These are phyloP conservation scores for Megaceryle alcyon DNA, from an alignment of 2,797 vertebrate genomes.

Conservation along the genomic window DNA sequence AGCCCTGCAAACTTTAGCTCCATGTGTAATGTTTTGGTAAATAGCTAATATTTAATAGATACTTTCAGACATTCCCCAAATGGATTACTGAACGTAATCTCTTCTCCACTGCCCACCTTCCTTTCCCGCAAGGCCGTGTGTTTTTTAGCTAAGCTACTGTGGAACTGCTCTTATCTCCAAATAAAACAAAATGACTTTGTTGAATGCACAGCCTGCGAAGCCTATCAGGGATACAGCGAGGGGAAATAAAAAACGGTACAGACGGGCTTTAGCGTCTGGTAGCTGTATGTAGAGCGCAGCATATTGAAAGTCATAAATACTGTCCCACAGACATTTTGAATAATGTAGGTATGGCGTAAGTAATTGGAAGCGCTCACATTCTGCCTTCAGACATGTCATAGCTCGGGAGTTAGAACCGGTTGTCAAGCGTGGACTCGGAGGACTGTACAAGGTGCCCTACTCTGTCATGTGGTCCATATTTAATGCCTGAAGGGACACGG, in stretches of 20 bases:
- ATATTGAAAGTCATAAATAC: slow-evolving; percentile 3
- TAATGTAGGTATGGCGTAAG: slow-evolving; percentile 66
- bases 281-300: slow-evolving; percentile 6
- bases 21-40: background rate
- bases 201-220: background rate
- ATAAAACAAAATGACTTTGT: background rate
- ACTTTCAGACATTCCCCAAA: background rate
- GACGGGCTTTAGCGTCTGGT: slow-evolving; percentile 3
- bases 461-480: background rate
- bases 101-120: background rate
- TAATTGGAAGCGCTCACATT: slow-evolving; percentile 51
- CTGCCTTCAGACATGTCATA: slow-evolving; percentile 31
- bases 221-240: background rate
- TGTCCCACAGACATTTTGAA: slow-evolving; percentile 61
- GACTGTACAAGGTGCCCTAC: background rate
- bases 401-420: background rate
- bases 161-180: background rate
- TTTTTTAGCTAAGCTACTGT: background rate
- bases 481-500: background rate
- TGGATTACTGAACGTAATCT: background rate
- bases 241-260: background rate
- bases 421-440: background rate
- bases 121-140: background rate
- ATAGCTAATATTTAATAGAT: background rate
- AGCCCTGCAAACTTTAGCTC: background rate